Base-by-base conservation (phyloP, 2,113 vertebrate species). In the Strigops habroptila region DNA sequence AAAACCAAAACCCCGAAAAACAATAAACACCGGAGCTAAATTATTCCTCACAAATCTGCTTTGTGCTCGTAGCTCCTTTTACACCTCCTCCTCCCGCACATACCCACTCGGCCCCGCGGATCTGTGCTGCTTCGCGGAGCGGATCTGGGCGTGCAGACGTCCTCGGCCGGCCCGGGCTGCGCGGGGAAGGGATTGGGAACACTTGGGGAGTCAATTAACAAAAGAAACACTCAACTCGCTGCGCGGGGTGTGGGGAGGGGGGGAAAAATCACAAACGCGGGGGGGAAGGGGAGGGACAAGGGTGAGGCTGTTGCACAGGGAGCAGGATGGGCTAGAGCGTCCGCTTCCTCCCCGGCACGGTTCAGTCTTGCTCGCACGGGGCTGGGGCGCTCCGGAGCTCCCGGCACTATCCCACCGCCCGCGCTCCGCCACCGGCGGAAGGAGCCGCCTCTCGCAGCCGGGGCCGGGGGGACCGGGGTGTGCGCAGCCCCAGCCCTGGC, bases 11-110 rank as follows among this genome's bases (percentile, higher is more conserved):
- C 39, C 55, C 27, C 23, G 59, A 92, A 68, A 82, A 92, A 37
- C 52, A 83, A 55, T 77, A 82, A 84, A 49, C 65, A 91, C 7
- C 18, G 30, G 90, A 88, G 68, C 81, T 82, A 95, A 88, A 95
- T 84, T 55, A 93, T 96, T 91, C 94, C 78, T 96, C 67, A 77
- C 85, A 87, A 88, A 96, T 91, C 75, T 78, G 93, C 82, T 69
- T 82, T 74, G 86, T 70, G 87, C 82, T 70, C 62, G 69, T 74
- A 53, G 94, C 78, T 78, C 86, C 90, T 59, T 91, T 95, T 86
- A 85, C 96, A 87, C 88, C 84, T 62, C 95, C 90, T 84, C 79
- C 63, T 68, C 91, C 25, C 55, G 82, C 94, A 84, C 90, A 86
- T 69, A 73, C 68, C 73, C 93, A 62, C 90, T 93, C 82, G 64